phyloP scores from a whole-genome alignment of 2,888 invertebrate species.

The Pristionchus japonicus region DNA sequence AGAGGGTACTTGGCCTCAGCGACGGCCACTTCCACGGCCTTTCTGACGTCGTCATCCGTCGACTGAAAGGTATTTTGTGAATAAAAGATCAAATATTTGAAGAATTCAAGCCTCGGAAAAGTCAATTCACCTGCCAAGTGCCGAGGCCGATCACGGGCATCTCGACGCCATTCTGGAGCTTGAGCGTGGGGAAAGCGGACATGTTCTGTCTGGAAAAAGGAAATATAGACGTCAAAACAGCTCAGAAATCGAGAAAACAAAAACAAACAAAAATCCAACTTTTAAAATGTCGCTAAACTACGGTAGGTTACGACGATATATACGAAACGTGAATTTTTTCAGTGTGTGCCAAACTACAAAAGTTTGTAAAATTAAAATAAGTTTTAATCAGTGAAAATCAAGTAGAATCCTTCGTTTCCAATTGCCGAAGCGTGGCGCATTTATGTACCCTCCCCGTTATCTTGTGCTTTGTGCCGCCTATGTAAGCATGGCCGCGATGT shows the following conservation, averaged over 20 bases:
- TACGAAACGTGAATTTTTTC: background rate
- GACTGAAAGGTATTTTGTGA: no score
- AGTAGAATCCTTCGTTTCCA: background rate
- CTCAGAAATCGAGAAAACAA: background rate
- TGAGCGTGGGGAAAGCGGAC: constrained; percentile 52
- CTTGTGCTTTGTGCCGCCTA: constrained; percentile 35
- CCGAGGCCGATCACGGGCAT: constrained; percentile 69
- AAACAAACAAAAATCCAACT: background rate
- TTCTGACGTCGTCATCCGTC: constrained; percentile 30
- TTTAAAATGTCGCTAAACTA: background rate
- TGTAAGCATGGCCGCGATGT: constrained; percentile 41
- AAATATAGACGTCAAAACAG: background rate
- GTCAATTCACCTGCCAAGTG: constrained; percentile 58
- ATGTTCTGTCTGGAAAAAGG: background rate
- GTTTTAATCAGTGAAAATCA: background rate
- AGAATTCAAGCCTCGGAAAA: background rate
- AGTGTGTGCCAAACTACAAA: background rate
- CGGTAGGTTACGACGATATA: background rate
- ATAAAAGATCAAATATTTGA: no score
- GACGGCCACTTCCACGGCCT: constrained; percentile 79
- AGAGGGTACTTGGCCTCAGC: constrained; percentile 86
- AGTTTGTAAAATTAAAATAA: background rate
- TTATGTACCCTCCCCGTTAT: constrained; percentile 40
- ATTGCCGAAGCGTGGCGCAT: background rate
- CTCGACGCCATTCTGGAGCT: constrained; percentile 62